A percentile compares a stretch with the other conserved stretches of the same genome.
Conservation (phyloP, 2,888 invertebrate genomes). For the Cryptocheilus praepositus region DNA sequence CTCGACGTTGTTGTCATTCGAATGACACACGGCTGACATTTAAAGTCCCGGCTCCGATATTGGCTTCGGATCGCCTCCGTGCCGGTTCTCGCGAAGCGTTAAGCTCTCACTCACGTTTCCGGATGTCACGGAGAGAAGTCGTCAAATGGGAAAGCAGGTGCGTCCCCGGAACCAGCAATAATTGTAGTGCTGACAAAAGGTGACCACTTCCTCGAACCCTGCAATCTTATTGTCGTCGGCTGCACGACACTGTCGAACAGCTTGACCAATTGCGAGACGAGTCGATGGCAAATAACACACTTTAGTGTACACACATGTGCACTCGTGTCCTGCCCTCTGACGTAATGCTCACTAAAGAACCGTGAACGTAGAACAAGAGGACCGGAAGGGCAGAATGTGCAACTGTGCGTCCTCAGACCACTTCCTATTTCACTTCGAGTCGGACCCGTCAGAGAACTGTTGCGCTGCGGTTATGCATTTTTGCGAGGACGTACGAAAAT, state of each 20-base stretch:
- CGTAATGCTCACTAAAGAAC: neutral
- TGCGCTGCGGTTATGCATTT: neutral
- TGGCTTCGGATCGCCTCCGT: too few species aligned
- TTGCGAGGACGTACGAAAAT: too few species aligned
- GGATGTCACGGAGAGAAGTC: slow-evolving; percentile 8
- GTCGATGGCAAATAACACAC: slow-evolving; percentile 6
- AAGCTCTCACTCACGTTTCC: neutral
- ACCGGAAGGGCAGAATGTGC: neutral
- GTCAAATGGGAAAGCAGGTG: slow-evolving; percentile 6
- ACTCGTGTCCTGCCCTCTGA: neutral
- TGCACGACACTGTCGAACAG: slow-evolving; percentile 31
- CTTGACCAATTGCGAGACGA: slow-evolving; percentile 1
- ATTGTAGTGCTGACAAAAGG: slow-evolving; percentile 29
- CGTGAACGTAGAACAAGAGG: neutral
- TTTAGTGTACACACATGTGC: slow-evolving; percentile 6
- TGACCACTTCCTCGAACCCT: slow-evolving; percentile 57
- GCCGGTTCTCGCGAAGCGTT: neutral
- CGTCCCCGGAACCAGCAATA: neutral
- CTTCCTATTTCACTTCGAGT: neutral
- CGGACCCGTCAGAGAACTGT: neutral
- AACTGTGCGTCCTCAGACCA: slow-evolving; percentile 6
- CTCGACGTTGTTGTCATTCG: too few species aligned
- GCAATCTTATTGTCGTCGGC: slow-evolving; percentile 57
- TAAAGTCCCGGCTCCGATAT: too few species aligned
- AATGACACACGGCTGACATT: too few species aligned